Evolutionary conservation across 2,888 invertebrate genomes (phyloP).

Genomic region (Habroteleia sp.): DNA sequence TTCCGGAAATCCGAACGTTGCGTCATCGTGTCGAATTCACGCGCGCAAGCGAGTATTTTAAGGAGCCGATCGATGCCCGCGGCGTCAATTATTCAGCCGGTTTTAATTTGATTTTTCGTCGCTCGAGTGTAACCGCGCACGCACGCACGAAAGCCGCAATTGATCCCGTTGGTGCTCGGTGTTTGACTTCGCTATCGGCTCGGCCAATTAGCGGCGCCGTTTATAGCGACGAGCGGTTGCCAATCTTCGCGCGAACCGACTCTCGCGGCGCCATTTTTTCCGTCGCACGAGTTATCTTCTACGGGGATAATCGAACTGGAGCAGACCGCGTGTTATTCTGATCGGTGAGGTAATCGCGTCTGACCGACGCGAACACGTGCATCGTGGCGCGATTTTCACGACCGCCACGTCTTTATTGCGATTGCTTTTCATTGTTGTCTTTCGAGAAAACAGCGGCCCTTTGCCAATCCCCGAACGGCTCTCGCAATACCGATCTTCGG

Average conservation of each 20-base stretch:
- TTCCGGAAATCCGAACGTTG: conserved; percentile 10
- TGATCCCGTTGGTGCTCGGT: no score
- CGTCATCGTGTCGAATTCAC: conserved; percentile 4
- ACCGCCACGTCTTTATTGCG: no score
- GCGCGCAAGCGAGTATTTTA: conserved; percentile 30
- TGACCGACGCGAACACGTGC: no score
- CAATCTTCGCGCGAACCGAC: conserved; percentile 5
- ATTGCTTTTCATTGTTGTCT: no score
- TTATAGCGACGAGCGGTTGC: conserved; percentile 41
- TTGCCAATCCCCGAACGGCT: no score
- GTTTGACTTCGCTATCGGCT: neutral
- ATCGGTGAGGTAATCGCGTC: neutral
- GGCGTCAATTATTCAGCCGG: conserved; percentile 23
- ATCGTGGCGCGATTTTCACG: no score
- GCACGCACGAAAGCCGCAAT: neutral
- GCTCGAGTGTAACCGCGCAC: conserved; percentile 11
- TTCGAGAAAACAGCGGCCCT: no score
- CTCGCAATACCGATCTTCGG: no score
- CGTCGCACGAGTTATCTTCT: neutral
- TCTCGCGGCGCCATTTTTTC: conserved; percentile 7
- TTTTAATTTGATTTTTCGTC: conserved; percentile 25
- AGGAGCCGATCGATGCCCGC: conserved; percentile 28
- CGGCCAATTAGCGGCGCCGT: conserved; percentile 46
- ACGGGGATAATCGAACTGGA: neutral
- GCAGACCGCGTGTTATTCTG: neutral